Evolutionary conservation across 2,888 invertebrate species (phyloP).

Genomic region (Ochlodes sylvanus): DNA sequence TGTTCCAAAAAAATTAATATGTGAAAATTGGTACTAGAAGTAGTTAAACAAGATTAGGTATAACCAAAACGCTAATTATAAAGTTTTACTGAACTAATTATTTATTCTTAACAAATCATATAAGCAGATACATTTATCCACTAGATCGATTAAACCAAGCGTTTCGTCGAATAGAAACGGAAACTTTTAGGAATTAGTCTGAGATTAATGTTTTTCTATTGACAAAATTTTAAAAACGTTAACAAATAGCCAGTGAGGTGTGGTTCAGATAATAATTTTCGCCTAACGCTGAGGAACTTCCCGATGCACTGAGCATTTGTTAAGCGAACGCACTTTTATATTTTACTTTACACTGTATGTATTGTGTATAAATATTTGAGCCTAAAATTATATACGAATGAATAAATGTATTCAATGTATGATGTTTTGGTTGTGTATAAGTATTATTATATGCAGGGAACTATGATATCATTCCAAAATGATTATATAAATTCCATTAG

Average conservation of each 20-base stretch:
- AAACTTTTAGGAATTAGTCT: too few relatives aligned
- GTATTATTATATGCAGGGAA: constrained; percentile 30
- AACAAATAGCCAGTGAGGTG: too few relatives aligned
- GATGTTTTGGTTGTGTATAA: constrained; percentile 23
- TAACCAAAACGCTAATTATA: too few relatives aligned
- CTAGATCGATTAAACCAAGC: too few relatives aligned
- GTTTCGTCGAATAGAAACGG: too few relatives aligned
- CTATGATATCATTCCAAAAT: constrained; percentile 28
- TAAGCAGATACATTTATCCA: too few relatives aligned
- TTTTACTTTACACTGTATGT: constrained; percentile 9
- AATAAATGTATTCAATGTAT: constrained; percentile 14
- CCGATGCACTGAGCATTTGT: constrained; percentile 50
- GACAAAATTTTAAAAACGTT: background rate
- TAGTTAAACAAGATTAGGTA: too few relatives aligned
- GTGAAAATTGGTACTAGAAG: too few relatives aligned
- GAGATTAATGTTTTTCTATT: background rate
- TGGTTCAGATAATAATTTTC: constrained; percentile 27
- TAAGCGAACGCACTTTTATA: constrained; percentile 44
- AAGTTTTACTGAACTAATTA: too few relatives aligned
- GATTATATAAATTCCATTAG: constrained; percentile 12
- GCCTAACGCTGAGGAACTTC: constrained; percentile 45
- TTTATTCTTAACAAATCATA: too few relatives aligned
- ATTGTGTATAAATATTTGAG: constrained; percentile 7
- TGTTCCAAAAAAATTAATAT: too few relatives aligned
- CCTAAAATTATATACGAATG: background rate